Base-by-base conservation (phyloP, 37 sponge, comb jelly and placozoan genomes). In the Geodia barretti region DNA sequence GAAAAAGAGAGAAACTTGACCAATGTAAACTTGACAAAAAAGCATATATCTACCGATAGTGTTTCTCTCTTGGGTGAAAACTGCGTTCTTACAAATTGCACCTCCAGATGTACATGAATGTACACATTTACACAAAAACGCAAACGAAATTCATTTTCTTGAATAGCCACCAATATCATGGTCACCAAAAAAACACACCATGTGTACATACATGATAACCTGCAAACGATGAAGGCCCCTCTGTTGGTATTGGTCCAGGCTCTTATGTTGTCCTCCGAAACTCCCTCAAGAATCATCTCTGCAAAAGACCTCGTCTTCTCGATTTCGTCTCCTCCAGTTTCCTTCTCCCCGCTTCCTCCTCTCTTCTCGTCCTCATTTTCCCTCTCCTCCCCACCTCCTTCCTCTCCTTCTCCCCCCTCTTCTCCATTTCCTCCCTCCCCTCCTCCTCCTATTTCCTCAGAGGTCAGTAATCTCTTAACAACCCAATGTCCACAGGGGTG, bases 401-500 rank as follows among this genome's bases (percentile, higher is more conserved):
- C 64, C 35, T n/a, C n/a, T n/a, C n/a, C n/a, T n/a, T n/a, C n/a
- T n/a, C n/a, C n/a, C n/a, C n/a, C n/a, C n/a, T n/a, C n/a, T n/a
- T n/a, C n/a, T n/a, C n/a, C n/a, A n/a, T n/a, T n/a, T n/a, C n/a
- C n/a, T n/a, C n/a, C n/a, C n/a, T n/a, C n/a, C n/a, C n/a, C n/a
- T n/a, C n/a, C n/a, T 47, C 54, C 40, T 28, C 73, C 66, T 42
- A 83, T 39, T 58, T 68, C 72, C 68, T 88, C 83, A 31, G n/a
- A 66, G 35, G 58, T 34, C 3, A 89, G 54, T 23, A 90, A 70
- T 37, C 75, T 66, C 33, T 74, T 86, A 23, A 90, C 59, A 9
- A 89, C 84, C 75, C 90, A 89, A 62, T 94, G 91, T 17, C 85
- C 88, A 80, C 69, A 83, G 30, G 82, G 59, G 54, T 87, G 73